These are phyloP conservation scores for Eucidaris tribuloides DNA, from an alignment of 35 echinoderm and acorn worm genomes.

Conservation along the genomic window DNA sequence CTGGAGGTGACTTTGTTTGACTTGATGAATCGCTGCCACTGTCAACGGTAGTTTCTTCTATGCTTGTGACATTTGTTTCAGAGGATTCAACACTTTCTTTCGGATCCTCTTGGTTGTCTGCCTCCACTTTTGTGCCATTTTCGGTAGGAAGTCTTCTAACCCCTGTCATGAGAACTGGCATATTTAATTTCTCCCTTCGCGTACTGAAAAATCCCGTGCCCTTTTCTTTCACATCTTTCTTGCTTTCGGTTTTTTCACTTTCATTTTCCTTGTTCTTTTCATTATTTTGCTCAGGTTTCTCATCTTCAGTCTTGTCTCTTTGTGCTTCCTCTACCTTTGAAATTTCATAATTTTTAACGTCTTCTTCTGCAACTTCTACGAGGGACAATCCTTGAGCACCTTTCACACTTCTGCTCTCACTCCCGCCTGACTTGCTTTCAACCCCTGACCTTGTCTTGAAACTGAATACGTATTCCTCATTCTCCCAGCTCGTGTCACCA, in stretches of 20 bases:
- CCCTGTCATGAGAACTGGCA: not conserved
- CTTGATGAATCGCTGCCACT: not conserved
- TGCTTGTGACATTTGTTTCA: not conserved
- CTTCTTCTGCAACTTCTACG: too few relatives aligned
- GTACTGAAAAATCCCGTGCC: not conserved
- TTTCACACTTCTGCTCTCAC: not conserved
- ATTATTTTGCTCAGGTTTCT: not conserved
- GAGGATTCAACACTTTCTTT: not conserved
- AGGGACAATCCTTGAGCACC: too few relatives aligned
- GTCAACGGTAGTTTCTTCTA: not conserved
- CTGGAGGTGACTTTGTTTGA: not conserved
- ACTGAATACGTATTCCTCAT: slow-evolving; percentile 5
- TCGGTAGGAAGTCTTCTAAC: not conserved
- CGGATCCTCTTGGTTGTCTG: not conserved
- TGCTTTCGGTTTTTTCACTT: not conserved
- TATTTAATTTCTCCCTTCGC: not conserved
- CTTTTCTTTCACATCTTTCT: too few relatives aligned
- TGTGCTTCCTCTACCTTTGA: too few relatives aligned
- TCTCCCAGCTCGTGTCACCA: not conserved
- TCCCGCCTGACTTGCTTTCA: not conserved
- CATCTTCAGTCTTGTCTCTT: not conserved
- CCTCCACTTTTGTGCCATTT: not conserved
- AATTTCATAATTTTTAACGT: too few relatives aligned
- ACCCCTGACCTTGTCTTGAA: not conserved
- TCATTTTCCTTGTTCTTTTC: not conserved